phyloP scores from a whole-genome alignment of 1,140 invertebrate genomes.

The Drosophila nigrodunni region DNA sequence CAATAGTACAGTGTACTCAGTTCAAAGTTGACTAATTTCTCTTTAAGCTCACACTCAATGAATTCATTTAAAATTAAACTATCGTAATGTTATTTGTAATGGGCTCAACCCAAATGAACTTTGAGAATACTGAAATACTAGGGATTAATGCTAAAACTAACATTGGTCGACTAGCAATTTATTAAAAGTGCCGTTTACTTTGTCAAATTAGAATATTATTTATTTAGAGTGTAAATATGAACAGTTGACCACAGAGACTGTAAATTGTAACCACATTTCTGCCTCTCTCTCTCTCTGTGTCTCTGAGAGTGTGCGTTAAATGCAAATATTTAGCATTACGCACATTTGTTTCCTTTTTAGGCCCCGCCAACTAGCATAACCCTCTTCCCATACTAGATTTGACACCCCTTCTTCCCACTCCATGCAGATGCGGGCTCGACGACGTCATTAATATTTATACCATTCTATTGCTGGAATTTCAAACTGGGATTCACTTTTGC shows the following conservation, averaged over 20 bases:
- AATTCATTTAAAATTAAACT: slow-evolving; percentile 12
- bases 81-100: slow-evolving; percentile 35
- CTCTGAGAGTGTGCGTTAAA: slow-evolving; percentile 49
- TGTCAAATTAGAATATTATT: slow-evolving; percentile 84
- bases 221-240: slow-evolving; percentile 83
- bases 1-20: neutral
- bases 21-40: neutral
- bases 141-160: slow-evolving; percentile 59
- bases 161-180: slow-evolving; percentile 62
- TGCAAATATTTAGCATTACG: slow-evolving; percentile 78
- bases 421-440: slow-evolving; percentile 39
- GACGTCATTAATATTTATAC: slow-evolving; percentile 81
- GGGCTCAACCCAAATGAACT: slow-evolving; percentile 32
- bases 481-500: slow-evolving; percentile 24
- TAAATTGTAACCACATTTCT: slow-evolving; percentile 60
- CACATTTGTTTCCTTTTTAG: slow-evolving; percentile 63
- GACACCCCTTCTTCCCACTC: neutral
- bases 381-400: neutral
- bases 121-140: slow-evolving; percentile 31
- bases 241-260: slow-evolving; percentile 68
- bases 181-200: slow-evolving; percentile 79
- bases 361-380: slow-evolving; percentile 4
- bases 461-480: slow-evolving; percentile 49
- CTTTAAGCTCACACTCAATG: slow-evolving; percentile 1
- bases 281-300: neutral